phyloP scores from a whole-genome alignment of 2,888 invertebrate species.

The Scelioninae gen. 1 region DNA sequence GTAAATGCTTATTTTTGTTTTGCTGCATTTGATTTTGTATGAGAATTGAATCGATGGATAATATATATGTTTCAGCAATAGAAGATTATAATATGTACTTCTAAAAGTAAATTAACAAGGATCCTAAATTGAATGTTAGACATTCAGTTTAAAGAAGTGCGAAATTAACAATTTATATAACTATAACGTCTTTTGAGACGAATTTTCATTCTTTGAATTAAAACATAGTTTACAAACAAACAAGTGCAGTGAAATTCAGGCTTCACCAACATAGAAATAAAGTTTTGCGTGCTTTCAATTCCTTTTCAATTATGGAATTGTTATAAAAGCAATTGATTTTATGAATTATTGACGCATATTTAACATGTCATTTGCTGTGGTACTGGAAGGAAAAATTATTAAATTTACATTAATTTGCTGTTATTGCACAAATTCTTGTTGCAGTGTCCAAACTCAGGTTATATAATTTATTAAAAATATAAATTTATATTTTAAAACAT shows the following conservation, averaged over 20 bases:
- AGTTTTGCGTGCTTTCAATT: not conserved
- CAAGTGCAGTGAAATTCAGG: not conserved
- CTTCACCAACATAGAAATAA: too few relatives aligned
- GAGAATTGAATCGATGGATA: constrained; percentile 32
- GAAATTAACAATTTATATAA: constrained; percentile 16
- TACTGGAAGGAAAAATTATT: constrained; percentile 17
- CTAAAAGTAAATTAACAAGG: constrained; percentile 15
- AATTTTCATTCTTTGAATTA: not conserved
- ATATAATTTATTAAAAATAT: too few relatives aligned
- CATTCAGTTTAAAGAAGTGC: constrained; percentile 25
- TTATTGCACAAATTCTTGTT: constrained; percentile 77
- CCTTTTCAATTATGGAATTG: constrained; percentile 4
- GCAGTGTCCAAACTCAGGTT: too few relatives aligned
- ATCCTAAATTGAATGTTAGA: constrained; percentile 40
- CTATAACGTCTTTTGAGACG: constrained; percentile 2
- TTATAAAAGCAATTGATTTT: not conserved
- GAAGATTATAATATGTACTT: constrained; percentile 41
- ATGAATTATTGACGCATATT: not conserved
- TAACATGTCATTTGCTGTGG: constrained; percentile 25
- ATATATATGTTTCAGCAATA: constrained; percentile 40
- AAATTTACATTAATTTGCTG: constrained; percentile 73
- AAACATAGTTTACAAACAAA: not conserved
- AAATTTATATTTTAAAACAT: too few relatives aligned
- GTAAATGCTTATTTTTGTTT: constrained; percentile 57
- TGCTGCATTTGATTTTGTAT: constrained; percentile 41